Base-by-base conservation (phyloP, 2,888 invertebrate species). In the Microlaimidae sp. region DNA sequence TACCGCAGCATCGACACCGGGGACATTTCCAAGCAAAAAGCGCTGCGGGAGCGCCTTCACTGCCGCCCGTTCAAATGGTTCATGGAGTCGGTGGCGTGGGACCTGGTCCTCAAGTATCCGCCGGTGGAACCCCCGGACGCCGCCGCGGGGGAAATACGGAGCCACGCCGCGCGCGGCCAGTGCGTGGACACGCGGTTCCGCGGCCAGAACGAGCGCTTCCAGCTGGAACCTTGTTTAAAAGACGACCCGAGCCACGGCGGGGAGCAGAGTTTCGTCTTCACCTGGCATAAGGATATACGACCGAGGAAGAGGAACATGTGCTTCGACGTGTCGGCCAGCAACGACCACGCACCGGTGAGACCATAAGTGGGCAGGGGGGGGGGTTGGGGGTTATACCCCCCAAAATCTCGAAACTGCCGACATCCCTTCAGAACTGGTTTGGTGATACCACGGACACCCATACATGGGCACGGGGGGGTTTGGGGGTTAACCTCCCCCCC, bases 61-160 rank as follows among this genome's bases (percentile, higher is more conserved):
- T 92, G 90, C 73, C 87, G 86, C 69, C 74, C 85, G 0, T 92
- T 92, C 73, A 81, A 81, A 57, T 92, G 90, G 89, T 92, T 85
- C 66, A 85, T 92, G 76, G 80, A 83, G 51, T 80, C 82, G 65
- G 77, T 92, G 21, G 89, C 89, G 0, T 88, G 86, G 67, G 90
- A 92, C 70, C 75, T 89, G 53, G 77, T 81, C 0, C 77, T 80
- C 45, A 81, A 82, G 59, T 92, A 87, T 71, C 90, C 90, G 0
- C 81, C 82, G 0, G 73, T 85, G 0, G 86, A 88, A 59, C 88
- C 88, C 0, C 78, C 78, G 0, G 80, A 83, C 52, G 83, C 81
- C 67, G 89, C 83, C 1, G 73, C 74, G 32, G 90, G 90, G 38
- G 80, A 81, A 67, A 80, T 85, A 64, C 74, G 66, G 59, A 32